Evolutionary conservation across 2,113 vertebrate genomes (phyloP).

Genomic region (Thunnus maccoyii): DNA sequence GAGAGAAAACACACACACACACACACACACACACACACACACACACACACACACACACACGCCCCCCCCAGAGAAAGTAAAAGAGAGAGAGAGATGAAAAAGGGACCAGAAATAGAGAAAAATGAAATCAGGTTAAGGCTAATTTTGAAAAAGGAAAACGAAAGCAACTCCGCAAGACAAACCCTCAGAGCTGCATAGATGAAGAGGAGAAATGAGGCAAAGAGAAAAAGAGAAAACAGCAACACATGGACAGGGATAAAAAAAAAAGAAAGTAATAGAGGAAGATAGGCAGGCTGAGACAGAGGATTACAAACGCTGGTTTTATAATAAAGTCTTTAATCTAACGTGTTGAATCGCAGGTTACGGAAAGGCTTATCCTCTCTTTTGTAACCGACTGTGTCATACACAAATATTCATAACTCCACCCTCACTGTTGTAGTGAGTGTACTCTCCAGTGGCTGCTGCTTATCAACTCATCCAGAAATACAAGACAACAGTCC

Average conservation of each 20-base stretch:
- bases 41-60: too few relatives aligned
- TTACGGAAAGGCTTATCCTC: conserved; percentile 29
- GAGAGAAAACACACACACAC: background rate
- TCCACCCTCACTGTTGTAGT: background rate
- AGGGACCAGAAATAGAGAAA: conserved; percentile 35
- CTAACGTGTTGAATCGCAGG: conserved; percentile 37
- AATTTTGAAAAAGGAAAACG: conserved; percentile 51
- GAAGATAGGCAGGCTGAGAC: conserved; percentile 13
- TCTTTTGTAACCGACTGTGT: conserved; percentile 28
- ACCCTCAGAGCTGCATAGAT: background rate
- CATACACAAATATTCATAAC: conserved; percentile 27
- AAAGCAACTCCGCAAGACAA: conserved; percentile 25
- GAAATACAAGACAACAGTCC: conserved; percentile 21
- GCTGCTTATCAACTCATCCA: conserved; percentile 43
- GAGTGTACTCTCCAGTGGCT: background rate
- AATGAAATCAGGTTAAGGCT: conserved; percentile 48
- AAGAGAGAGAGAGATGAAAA: conserved; percentile 23
- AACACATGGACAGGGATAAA: background rate
- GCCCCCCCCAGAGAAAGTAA: conserved; percentile 24
- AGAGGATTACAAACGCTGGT: conserved; percentile 41
- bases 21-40: too few relatives aligned
- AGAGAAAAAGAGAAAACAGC: conserved; percentile 5
- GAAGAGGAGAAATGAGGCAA: background rate
- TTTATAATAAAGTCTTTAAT: conserved; percentile 59
- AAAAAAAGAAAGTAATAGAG: conserved; percentile 10